Base-by-base conservation (phyloP, 2,113 vertebrate species). In the Leucopsar rothschildi region DNA sequence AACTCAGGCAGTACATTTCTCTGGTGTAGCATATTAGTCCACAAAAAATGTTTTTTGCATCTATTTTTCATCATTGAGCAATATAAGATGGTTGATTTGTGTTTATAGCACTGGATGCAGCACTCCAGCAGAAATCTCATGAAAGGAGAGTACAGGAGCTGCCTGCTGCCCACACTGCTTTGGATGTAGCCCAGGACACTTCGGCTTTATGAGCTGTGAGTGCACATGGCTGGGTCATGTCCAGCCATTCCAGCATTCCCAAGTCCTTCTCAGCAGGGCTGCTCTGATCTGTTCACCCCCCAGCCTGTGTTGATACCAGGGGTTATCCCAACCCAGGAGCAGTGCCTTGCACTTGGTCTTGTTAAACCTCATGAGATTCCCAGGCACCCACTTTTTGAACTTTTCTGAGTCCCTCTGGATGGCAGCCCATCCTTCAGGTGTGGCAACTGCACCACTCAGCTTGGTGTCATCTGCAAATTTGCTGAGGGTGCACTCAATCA, bases 271-370 rank as follows among this genome's bases (percentile, higher is more conserved):
- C 3, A 6, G 3, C 42, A 57, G 35, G 20, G 44, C 25, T 50
- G 35, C 61, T 57, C 52, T 24, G 0, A 17, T 50, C 31, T 59
- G 11, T 17, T n/a, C 44, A 35, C 35, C 5, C 13, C 7, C 7
- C 35, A 76, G 35, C 4, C 61, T 50, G 20, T 0, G 8, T 0
- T 66, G 15, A 0, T 31, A 21, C 12, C 0, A 0, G 10, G 12
- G 8, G 2, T 20, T 57, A 3, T 2, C 8, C 13, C 0, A 1
- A 42, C 2, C 5, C 52, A 31, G 52, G 8, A 0, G 16, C 6
- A 57, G 25, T 24, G 25, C 52, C 29, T 65, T 25, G 35, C 0
- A 17, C 8, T 65, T 24, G 29, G 40, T 56, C 49, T 28, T 40
- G 15, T 75, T 42, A 17, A 42, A 76, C 20, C 13, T 57, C 61